phyloP scores from a whole-genome alignment of 2,888 invertebrate genomes.

The Temnothorax unifasciatus region DNA sequence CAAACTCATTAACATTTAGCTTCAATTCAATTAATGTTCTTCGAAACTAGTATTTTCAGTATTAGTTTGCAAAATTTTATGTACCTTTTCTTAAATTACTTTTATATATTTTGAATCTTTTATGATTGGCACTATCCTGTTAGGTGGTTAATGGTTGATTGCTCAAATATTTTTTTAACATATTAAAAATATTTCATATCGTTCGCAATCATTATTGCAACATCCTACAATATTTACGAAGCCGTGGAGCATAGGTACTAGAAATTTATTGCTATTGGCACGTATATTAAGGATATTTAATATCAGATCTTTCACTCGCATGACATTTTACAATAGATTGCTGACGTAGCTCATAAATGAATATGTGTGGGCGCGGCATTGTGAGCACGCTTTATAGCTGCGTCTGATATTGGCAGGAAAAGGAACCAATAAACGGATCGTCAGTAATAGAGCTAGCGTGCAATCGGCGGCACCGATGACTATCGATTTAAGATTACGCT shows the following conservation, averaged over 20 bases:
- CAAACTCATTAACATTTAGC: neutral
- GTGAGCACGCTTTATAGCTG: constrained; percentile 67
- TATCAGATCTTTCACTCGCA: constrained; percentile 17
- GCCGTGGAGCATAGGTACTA: neutral
- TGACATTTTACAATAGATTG: constrained; percentile 9
- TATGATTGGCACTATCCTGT: neutral
- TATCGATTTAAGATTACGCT: constrained; percentile 43
- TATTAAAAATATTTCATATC: neutral
- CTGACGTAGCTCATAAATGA: constrained; percentile 58
- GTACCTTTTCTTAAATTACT: neutral
- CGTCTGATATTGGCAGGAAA: constrained; percentile 57
- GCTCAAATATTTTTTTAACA: neutral
- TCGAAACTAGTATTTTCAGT: neutral
- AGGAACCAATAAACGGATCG: constrained; percentile 59
- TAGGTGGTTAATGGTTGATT: neutral
- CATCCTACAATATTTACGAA: neutral
- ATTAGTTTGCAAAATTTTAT: neutral
- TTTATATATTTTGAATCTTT: neutral
- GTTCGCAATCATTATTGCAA: neutral
- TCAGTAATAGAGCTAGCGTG: constrained; percentile 6
- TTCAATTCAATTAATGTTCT: neutral
- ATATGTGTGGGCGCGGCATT: constrained; percentile 69
- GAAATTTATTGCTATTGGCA: constrained; percentile 3
- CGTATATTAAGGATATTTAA: neutral
- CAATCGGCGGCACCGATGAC: constrained; percentile 14